Conservation (phyloP, 2,888 invertebrate genomes). For the Boloria euphrosyne region DNA sequence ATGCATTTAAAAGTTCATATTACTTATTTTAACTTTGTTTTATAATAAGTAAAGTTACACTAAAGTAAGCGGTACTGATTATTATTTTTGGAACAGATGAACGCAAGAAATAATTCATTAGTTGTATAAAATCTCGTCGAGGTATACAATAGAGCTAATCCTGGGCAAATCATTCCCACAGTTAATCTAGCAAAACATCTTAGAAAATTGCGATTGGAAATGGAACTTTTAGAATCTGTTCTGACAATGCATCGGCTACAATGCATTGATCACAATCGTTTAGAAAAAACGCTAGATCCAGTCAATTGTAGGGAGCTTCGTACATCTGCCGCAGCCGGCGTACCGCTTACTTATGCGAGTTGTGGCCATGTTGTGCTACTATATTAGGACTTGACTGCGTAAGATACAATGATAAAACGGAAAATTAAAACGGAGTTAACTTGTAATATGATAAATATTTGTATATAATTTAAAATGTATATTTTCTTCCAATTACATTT, state of each 20-base stretch:
- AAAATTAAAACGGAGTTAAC: no score
- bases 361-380: constrained; percentile 14
- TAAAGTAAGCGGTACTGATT: no score
- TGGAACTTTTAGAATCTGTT: constrained; percentile 64
- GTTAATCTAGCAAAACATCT: constrained; percentile 52
- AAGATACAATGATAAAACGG: no score
- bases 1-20: not conserved
- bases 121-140: constrained; percentile 25
- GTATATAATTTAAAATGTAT: no score
- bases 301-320: constrained; percentile 72
- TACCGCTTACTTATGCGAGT: constrained; percentile 32
- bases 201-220: constrained; percentile 56
- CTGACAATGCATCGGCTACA: constrained; percentile 65
- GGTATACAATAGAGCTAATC: constrained; percentile 52
- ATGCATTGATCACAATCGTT: constrained; percentile 73
- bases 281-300: constrained; percentile 61
- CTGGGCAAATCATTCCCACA: constrained; percentile 65
- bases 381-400: not conserved
- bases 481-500: no score
- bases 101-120: constrained; percentile 20
- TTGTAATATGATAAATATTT: no score
- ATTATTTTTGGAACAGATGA: not conserved
- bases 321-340: constrained; percentile 74
- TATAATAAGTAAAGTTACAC: no score
- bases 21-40: no score